Base-by-base conservation (phyloP, 2,113 vertebrate genomes). In the Talpa occidentalis region DNA sequence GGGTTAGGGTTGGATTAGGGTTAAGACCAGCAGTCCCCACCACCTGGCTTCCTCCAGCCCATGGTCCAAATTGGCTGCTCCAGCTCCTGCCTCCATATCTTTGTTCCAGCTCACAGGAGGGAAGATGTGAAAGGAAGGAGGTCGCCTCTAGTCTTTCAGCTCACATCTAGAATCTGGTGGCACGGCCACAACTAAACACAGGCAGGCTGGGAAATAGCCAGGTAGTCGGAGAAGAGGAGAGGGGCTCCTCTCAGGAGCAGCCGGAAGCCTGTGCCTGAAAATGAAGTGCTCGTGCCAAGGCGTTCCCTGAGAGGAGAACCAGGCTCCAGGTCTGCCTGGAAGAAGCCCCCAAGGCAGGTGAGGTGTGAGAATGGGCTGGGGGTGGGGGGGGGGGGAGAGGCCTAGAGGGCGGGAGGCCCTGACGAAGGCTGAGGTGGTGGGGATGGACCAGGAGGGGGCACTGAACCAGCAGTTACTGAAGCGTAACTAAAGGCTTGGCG, bases 391-490 rank as follows among this genome's bases (percentile, higher is more conserved):
- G 19, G 21, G 54, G 54, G 2, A 56, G 11, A 6, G 14, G 16
- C 32, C 32, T 5, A 4, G 26, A 10, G 8, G 26, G 16, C 16
- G 28, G 4, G 64, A n/a, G 12, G 21, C 32, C 52, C n/a, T 26
- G 19, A 10, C 3, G 1, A 6, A 5, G 37, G 24, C 16, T 0
- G 1, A 5, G 52, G 26, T 6, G 12, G 28, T 26, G 37, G n/a
- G 66, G 74, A 26, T 32, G 67, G n/a, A n/a, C 15, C 5, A 12
- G 16, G 37, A 22, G 10, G 5, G 30, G 56, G 44, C 8, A 44
- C 37, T 6, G 40, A 67, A 35, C 28, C n/a, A 6, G 30, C 44
- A 8, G 47, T 52, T 15, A 11, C 35, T 54, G 44, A 2, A 35
- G 28, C 28, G 11, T 6, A 66, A 4, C 5, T 30, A 26, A 59